Base-by-base conservation (phyloP, 30 jellyfish, hydroid and myxozoan species). In the Hydra vulgaris region DNA sequence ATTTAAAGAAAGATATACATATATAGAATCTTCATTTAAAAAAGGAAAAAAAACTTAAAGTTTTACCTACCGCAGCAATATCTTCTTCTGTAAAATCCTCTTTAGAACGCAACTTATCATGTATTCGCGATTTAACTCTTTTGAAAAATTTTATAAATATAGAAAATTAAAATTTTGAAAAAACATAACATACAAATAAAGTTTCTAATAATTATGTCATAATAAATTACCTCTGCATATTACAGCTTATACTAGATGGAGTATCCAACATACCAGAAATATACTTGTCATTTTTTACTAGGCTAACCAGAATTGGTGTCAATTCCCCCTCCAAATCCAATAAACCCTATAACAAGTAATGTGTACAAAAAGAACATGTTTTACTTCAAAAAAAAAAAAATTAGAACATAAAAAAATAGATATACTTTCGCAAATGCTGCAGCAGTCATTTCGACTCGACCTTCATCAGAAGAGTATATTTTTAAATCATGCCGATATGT, bases 371-470 rank as follows among this genome's bases (percentile, higher is more conserved):
- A n/a, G n/a, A n/a, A n/a, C n/a, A n/a, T n/a, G n/a, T n/a, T n/a
- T n/a, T n/a, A n/a, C n/a, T n/a, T n/a, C n/a, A 40, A 40, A 5
- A 40, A 40, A 40, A 12, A 40, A 40, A 40, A 40, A 40, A 40
- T n/a, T n/a, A n/a, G n/a, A n/a, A n/a, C n/a, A n/a, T n/a, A n/a
- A n/a, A n/a, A n/a, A n/a, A n/a, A n/a, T n/a, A n/a, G n/a, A n/a
- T n/a, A n/a, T 70, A 81, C 97, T 88, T 88, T 87, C 0, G 99
- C 99, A 77, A 93, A 93, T 0, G 99, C 99, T 17, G 99, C 99
- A 15, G 99, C 99, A 21, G 99, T 93, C 95, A 93, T 88, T 69
- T 93, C 96, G 19, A 93, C 99, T 7, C 99, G 86, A n/a, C 99
- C 99, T 74, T 93, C 99, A 77, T 93, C 99, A 0, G 96, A 82